Percentiles rank a stretch among this genome's conserved stretches.
These are phyloP conservation scores for Okamejei kenojei DNA, from an alignment of 2,797 vertebrate species.

Conservation along the genomic window DNA sequence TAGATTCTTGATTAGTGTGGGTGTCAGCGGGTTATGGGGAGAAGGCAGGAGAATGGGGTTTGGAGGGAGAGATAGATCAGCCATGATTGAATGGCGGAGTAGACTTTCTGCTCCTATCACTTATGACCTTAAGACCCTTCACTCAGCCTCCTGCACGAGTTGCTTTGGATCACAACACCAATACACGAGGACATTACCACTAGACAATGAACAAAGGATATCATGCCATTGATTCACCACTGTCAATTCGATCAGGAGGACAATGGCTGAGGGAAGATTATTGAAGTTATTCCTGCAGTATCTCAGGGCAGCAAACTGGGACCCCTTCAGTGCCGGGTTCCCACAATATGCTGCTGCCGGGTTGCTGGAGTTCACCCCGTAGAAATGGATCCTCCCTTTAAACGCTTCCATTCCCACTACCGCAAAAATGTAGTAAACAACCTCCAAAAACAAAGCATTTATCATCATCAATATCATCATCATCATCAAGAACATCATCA, in stretches of 20 bases:
- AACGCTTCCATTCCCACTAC: slow-evolving; percentile 90
- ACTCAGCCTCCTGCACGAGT: too few species aligned
- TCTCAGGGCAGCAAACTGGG: slow-evolving; percentile 64
- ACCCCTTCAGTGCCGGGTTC: slow-evolving; percentile 62
- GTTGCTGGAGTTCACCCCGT: slow-evolving; percentile 43
- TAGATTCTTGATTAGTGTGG: too few species aligned
- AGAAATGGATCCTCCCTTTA: slow-evolving; percentile 68
- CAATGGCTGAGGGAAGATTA: slow-evolving; percentile 67
- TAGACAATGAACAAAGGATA: slow-evolving; percentile 67
- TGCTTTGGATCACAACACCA: neutral
- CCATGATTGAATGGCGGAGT: too few species aligned
- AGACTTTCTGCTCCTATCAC: too few species aligned
- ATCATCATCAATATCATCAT: neutral
- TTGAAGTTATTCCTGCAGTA: slow-evolving; percentile 97
- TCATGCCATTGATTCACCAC: slow-evolving; percentile 93
- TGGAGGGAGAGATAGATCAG: too few species aligned
- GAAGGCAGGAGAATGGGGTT: too few species aligned
- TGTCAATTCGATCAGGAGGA: slow-evolving; percentile 80
- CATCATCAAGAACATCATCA: too few species aligned
- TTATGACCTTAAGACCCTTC: too few species aligned
- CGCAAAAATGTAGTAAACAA: slow-evolving; percentile 85
- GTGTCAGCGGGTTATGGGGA: too few species aligned
- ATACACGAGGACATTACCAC: neutral
- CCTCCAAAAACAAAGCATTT: slow-evolving; percentile 54
- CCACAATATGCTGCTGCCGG: slow-evolving; percentile 63